Evolutionary conservation across 2,888 invertebrate genomes (phyloP), one percentile per base, ranked within the genome.

Genomic region (Patella caerulea): DNA sequence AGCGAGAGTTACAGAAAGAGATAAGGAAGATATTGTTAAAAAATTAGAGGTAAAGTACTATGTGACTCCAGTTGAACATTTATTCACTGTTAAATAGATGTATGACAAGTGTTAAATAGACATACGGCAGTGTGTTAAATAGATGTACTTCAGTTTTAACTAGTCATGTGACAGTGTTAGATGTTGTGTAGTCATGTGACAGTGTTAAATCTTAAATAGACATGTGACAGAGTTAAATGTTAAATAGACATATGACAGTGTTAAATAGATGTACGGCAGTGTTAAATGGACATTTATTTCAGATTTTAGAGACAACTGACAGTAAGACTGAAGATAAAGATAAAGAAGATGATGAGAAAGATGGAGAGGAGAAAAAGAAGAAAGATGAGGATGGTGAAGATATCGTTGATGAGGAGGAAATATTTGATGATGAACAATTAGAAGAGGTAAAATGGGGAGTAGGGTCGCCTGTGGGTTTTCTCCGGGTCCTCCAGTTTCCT

Each of bases 371-470:
- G 75, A 84, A 85, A 59, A 85, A 84, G 55, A 83, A 85, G n/a
- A 84, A 87, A 65, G 84, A 86, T 45, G 84, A 82, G 12, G 84
- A 81, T 73, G 87, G 85, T 17, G 90, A 87, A 52, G 88, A 88
- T 65, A 83, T 81, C 70, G 85, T 84, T 54, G 86, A 87, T 54
- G 85, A 87, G 71, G 84, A 84, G 65, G 83, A 83, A 65, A 74
- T 80, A 15, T 82, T 79, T 75, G 85, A 86, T 73, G 86, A 87
- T 73, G 87, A 87, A 17, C 88, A 87, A 15, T 78, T 84, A 12
- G 88, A 86, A 76, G 88, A 87, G 81, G 85, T 86, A 79, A 34
- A 79, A 75, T n/a, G 78, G 75, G 53, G 34, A 34, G 34, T 34
- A 34, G 34, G 34, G 34, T 34, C 34, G 4, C 4, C 0, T 4